Conservation (phyloP, 2,797 vertebrate genomes). For the Ispidina picta region DNA sequence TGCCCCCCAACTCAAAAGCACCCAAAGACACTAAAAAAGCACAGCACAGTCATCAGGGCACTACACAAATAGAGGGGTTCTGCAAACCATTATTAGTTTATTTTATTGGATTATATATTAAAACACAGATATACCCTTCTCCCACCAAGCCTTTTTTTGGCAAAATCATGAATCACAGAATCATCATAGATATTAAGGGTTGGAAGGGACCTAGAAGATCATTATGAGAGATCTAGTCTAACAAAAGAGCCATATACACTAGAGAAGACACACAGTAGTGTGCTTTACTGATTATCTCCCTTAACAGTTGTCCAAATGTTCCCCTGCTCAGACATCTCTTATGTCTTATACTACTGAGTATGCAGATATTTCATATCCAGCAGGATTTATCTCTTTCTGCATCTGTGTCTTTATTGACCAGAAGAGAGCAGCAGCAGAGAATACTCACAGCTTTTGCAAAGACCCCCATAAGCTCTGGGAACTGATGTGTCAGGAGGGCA, state of each 20-base stretch:
- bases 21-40: background rate
- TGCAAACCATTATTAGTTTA: background rate
- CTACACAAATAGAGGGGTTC: background rate
- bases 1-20: background rate
- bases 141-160: background rate
- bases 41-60: background rate
- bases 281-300: background rate
- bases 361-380: background rate
- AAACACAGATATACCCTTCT: background rate
- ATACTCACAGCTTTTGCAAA: constrained; percentile 98
- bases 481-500: constrained; percentile 98
- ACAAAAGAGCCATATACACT: background rate
- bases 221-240: background rate
- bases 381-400: background rate
- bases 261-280: background rate
- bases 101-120: constrained; percentile 8
- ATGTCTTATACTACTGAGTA: background rate
- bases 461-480: constrained; percentile 98
- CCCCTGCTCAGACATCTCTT: background rate
- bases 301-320: background rate
- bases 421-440: background rate
- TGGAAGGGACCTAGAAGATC: no score
- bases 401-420: background rate
- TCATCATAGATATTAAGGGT: no score
- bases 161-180: background rate